Conservation (phyloP, 1,140 invertebrate genomes). For the Drosophila bipectinata region DNA sequence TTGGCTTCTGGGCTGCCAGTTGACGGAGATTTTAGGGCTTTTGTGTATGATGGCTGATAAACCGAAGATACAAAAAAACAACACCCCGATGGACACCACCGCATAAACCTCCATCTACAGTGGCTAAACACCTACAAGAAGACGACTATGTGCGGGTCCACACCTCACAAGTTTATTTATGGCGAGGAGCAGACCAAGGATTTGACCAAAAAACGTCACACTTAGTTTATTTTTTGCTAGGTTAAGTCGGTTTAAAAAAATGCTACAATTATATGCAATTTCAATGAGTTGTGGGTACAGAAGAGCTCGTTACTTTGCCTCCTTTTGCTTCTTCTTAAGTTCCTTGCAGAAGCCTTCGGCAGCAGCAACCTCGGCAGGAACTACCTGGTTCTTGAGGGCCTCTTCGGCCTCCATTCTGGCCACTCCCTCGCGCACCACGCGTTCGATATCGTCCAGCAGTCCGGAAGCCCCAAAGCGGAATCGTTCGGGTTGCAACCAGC, state of each 20-base stretch:
- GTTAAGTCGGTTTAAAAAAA: conserved; percentile 67
- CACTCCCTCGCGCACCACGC: conserved; percentile 63
- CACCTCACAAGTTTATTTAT: conserved; percentile 66
- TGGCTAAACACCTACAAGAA: conserved; percentile 74
- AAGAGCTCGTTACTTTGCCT: conserved; percentile 7
- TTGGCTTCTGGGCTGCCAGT: too few relatives aligned
- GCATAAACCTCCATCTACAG: conserved; percentile 22
- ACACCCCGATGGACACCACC: too few relatives aligned
- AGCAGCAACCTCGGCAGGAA: not conserved
- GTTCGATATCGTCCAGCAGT: conserved; percentile 90
- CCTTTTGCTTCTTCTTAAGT: conserved; percentile 28
- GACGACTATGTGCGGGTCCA: conserved; percentile 50
- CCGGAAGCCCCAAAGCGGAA: conserved; percentile 98
- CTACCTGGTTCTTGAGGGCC: not conserved
- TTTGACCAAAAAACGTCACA: conserved; percentile 44
- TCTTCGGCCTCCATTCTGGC: conserved; percentile 38
- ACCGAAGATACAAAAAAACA: too few relatives aligned
- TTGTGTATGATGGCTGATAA: too few relatives aligned
- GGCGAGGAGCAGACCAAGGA: conserved; percentile 70
- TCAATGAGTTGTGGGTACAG: conserved; percentile 22
- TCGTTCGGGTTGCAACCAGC: conserved; percentile 92
- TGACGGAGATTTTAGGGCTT: too few relatives aligned
- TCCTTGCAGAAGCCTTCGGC: conserved; percentile 47
- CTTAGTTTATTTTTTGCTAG: conserved; percentile 42
- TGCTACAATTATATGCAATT: conserved; percentile 56